Percentiles rank a stretch among this genome's conserved stretches.
Evolutionary conservation across 1,140 invertebrate species (phyloP).

Genomic region (Platorchestia sp.): DNA sequence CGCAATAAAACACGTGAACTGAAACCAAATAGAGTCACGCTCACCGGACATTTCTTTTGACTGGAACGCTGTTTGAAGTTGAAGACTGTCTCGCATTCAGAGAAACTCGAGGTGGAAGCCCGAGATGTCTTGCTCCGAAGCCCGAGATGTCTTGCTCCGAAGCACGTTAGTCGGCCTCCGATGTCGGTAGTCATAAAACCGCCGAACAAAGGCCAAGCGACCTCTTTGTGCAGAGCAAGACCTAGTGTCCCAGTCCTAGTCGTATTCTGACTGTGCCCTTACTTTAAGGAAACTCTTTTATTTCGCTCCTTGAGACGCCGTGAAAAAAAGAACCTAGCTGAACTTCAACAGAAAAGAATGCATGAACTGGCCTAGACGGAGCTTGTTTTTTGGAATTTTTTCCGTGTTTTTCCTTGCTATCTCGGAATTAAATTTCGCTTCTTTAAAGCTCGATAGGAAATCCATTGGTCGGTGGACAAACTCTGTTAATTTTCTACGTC

Average conservation of each 20-base stretch:
- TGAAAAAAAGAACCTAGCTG: neutral
- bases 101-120: neutral
- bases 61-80: neutral
- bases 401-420: neutral
- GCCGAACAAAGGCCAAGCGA: constrained; percentile 36
- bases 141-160: neutral
- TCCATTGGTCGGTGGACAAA: neutral
- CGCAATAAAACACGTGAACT: neutral
- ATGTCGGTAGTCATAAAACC: constrained; percentile 30
- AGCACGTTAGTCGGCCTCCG: neutral
- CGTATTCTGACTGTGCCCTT: constrained; percentile 16
- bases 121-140: neutral
- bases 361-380: neutral
- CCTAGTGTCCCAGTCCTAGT: constrained; percentile 23
- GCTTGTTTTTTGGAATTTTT: neutral
- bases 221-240: constrained; percentile 34
- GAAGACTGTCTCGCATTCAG: neutral
- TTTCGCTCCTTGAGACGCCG: constrained; percentile 13
- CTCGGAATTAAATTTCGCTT: constrained; percentile 34
- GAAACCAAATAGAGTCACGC: neutral
- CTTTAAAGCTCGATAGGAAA: constrained; percentile 23
- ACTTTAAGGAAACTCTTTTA: constrained; percentile 17
- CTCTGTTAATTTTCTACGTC: neutral
- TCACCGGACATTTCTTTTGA: neutral
- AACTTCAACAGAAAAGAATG: neutral